Evolutionary conservation across 2,888 invertebrate species (phyloP).

Genomic region (Salpingus planirostris): DNA sequence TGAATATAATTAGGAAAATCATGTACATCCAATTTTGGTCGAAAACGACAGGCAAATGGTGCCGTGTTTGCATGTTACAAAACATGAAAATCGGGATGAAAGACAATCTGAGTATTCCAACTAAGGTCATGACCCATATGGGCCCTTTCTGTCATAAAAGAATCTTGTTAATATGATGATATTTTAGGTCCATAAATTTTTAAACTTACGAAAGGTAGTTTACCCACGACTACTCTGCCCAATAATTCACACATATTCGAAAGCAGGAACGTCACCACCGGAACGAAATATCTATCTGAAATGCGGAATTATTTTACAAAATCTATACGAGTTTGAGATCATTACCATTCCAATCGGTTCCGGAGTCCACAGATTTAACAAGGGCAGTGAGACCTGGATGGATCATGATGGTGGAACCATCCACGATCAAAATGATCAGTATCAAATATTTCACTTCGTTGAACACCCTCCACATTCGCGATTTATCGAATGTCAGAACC

Average conservation of each 20-base stretch:
- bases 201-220: too few relatives aligned
- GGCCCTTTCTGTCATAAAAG: slow-evolving; percentile 11
- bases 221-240: slow-evolving; percentile 12
- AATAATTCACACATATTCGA: slow-evolving; percentile 13
- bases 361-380: slow-evolving; percentile 10
- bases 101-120: slow-evolving; percentile 1
- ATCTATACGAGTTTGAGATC: slow-evolving; percentile 2
- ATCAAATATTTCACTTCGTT: slow-evolving; percentile 9
- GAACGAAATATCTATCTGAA: slow-evolving; percentile 14
- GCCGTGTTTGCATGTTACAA: slow-evolving; percentile 10
- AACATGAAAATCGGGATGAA: slow-evolving; percentile 8
- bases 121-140: background rate
- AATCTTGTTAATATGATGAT: background rate
- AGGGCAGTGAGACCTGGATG: slow-evolving; percentile 16
- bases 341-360: slow-evolving; percentile 16
- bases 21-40: slow-evolving; percentile 7
- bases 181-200: too few relatives aligned
- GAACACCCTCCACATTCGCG: slow-evolving; percentile 2
- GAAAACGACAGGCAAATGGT: slow-evolving; percentile 8
- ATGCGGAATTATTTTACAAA: slow-evolving; percentile 4
- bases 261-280: slow-evolving; percentile 12
- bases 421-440: slow-evolving; percentile 7
- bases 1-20: slow-evolving; percentile 7
- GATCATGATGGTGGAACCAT: slow-evolving; percentile 10
- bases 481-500: slow-evolving; percentile 3